Base-by-base conservation (phyloP, 2,113 vertebrate species). In the Nothoprocta pentlandii region DNA sequence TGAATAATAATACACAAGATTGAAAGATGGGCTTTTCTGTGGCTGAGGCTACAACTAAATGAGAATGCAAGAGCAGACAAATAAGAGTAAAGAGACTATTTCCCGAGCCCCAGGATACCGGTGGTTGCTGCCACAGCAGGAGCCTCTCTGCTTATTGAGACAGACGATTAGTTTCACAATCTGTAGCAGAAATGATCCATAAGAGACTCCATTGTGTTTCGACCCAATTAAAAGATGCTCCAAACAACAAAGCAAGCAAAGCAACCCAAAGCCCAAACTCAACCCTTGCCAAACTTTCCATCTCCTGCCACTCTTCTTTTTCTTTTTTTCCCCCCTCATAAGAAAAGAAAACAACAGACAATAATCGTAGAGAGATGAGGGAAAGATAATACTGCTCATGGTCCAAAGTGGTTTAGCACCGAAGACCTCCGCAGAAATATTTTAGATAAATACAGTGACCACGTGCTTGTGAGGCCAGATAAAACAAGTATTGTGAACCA, bases 401-500 rank as follows among this genome's bases (percentile, higher is more conserved):
- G 39, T 32, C 39, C 9, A 49, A 61, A 78, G 67, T 71, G 49
- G 56, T 34, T 63, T 19, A 71, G 28, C n/a, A 62, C 10, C 56
- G 30, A 54, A 44, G 53, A 54, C 64, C 63, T 46, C 64, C 59
- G 54, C 47, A 53, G 39, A 54, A 66, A 54, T 36, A 36, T 34
- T 32, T 78, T 42, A 69, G 59, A 49, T 62, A 51, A 32, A 59
- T 30, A 46, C 15, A 81, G 39, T 49, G 32, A 81, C 26, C 34
- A 92, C 81, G 88, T 87, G 88, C 90, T 58, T 66, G 90, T 10
- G 69, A 77, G 70, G 83, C 81, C 68, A 75, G 92, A 46, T 80
- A 89, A 93, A 96, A 95, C 92, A 88, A 21, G 66, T 41, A 61
- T 46, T 56, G 54, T 95, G 96, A 96, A 97, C 95, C 81, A 93